Evolutionary conservation across 2,113 vertebrate genomes (phyloP).

Genomic region (Illadopsis cleaveri): DNA sequence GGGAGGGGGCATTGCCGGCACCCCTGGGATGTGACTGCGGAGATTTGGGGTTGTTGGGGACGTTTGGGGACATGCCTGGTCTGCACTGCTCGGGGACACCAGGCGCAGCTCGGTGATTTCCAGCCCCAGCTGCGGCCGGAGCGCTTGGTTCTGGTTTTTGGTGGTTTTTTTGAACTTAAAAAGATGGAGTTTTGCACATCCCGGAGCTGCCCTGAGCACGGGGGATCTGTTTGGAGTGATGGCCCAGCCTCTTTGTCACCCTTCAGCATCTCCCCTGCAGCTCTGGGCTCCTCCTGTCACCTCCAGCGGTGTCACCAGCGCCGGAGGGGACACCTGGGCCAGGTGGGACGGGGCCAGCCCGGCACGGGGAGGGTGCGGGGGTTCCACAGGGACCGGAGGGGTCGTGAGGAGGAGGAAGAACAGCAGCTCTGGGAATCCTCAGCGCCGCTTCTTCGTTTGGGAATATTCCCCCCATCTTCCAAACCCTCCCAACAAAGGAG

Average conservation of each 20-base stretch:
- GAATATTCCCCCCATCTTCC: not conserved
- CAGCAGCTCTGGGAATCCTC: not conserved
- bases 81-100: not conserved
- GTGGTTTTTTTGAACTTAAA: not conserved
- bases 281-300: not conserved
- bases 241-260: not conserved
- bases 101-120: not conserved
- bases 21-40: fast-evolving
- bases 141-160: not conserved
- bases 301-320: not conserved
- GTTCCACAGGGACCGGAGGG: fast-evolving
- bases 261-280: not conserved
- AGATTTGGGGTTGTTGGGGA: fast-evolving
- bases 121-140: not conserved
- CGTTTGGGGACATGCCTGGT: not conserved
- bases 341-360: not conserved
- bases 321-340: not conserved
- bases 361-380: not conserved
- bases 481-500: not conserved
- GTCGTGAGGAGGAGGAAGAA: not conserved
- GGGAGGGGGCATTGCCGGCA: fast-evolving
- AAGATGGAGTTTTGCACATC: fast-evolving
- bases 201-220: not conserved
- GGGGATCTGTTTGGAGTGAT: fast-evolving
- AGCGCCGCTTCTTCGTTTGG: not conserved